phyloP scores from a whole-genome alignment of 2,888 invertebrate genomes.

The Nymphalis c-album region DNA sequence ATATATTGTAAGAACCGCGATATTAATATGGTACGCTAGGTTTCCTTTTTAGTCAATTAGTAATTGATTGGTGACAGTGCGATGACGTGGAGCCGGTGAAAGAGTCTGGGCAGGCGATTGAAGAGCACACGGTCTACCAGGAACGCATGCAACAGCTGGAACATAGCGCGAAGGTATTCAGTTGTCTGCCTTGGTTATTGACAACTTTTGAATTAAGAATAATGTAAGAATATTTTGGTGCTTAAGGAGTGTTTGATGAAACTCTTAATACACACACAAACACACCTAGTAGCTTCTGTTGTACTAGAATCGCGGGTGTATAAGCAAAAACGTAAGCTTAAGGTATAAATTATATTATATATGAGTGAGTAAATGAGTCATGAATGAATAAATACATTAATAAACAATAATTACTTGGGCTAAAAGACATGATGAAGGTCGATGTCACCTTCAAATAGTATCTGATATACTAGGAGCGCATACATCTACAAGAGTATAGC shows the following conservation, averaged over 20 bases:
- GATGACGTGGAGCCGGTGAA: constrained; percentile 65
- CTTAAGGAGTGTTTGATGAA: no score
- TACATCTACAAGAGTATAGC: not conserved
- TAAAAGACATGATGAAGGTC: no score
- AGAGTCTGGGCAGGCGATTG: constrained; percentile 51
- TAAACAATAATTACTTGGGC: no score
- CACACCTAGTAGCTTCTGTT: no score
- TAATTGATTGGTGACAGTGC: constrained; percentile 48
- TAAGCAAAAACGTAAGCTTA: no score
- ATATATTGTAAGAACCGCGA: no score
- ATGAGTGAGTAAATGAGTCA: no score
- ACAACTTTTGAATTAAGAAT: not conserved
- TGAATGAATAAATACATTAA: no score
- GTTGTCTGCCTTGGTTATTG: not conserved
- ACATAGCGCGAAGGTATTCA: constrained; percentile 38
- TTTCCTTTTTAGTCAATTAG: constrained; percentile 1
- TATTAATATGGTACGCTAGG: not conserved
- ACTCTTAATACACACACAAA: no score
- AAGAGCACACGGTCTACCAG: constrained; percentile 52
- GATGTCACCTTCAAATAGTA: no score
- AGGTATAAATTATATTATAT: no score
- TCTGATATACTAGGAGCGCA: not conserved
- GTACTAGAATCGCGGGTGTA: no score
- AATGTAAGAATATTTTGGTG: not conserved
- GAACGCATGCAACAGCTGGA: constrained; percentile 61